Percentiles rank a stretch among this genome's conserved stretches.
phyloP scores from a whole-genome alignment of 2,113 vertebrate genomes.

The Pedionomus torquatus region DNA sequence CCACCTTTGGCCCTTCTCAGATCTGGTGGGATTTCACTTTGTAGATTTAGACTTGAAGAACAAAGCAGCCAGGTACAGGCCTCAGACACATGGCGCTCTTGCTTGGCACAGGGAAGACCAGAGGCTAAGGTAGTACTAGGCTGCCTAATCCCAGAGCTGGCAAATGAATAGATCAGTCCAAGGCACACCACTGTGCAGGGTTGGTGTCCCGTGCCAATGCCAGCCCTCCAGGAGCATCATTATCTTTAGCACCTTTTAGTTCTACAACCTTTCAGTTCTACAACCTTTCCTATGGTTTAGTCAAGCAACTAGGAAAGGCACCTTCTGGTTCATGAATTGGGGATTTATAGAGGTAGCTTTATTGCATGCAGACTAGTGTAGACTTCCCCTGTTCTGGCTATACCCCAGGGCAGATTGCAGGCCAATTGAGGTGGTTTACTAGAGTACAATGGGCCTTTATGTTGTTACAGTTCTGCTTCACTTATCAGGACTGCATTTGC shows the following conservation, averaged over 20 bases:
- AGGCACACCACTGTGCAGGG: neutral
- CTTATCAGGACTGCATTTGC: neutral
- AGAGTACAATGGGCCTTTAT: rapidly evolving
- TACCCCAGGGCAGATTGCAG: no score
- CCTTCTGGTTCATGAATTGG: neutral
- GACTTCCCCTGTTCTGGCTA: neutral
- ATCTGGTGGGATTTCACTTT: neutral
- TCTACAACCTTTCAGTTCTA: no score
- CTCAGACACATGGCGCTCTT: rapidly evolving
- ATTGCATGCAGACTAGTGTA: rapidly evolving
- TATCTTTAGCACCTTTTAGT: rapidly evolving
- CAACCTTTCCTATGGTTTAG: no score
- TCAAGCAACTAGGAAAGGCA: neutral
- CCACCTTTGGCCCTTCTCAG: neutral
- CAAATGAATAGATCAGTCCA: rapidly evolving
- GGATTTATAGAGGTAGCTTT: neutral
- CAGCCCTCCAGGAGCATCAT: rapidly evolving
- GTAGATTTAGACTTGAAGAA: neutral
- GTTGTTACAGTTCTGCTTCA: no score
- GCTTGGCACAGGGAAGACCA: no score
- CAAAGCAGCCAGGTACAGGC: neutral
- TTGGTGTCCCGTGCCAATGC: rapidly evolving
- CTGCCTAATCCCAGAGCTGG: neutral
- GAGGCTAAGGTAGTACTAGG: neutral
- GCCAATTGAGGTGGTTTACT: no score